Base-by-base conservation (phyloP, 2,113 vertebrate species). In the Nipponia nippon region DNA sequence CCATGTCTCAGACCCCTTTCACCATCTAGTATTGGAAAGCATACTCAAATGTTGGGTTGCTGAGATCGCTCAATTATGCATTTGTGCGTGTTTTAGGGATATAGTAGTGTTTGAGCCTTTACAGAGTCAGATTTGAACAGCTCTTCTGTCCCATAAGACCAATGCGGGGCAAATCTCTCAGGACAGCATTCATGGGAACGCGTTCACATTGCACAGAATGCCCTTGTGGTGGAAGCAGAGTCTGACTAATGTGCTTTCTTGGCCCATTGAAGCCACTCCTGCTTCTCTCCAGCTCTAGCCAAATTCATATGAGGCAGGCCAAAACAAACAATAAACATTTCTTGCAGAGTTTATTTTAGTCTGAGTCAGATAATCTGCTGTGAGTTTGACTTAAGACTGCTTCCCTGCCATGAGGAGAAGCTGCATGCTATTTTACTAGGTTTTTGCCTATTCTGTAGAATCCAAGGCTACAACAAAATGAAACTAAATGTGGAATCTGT, bases 281-380 rank as follows among this genome's bases (percentile, higher is more conserved):
- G 92, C 83, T 59, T 53, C 81, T 75, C 59, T 42, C 30, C 46
- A 67, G 56, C 63, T 90, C 76, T 5, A 95, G 93, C 94, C 93
- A 91, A 89, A 65, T 47, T 44, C 69, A 29, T 22, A 16, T 4
- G 2, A 22, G 42, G 34, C n/a, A 71, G 89, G 93, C 97, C 97
- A 97, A 97, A 90, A 50, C 90, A 90, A 97, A 97, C 94, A 96
- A 84, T 94, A 92, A 97, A 90, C 95, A 95, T 75, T 91, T 84
- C 73, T 77, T 1, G 4, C 59, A 8, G 71, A 53, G 90, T 96
- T 97, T 94, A 94, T 96, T 94, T 96, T 86, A 87, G 90, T 87
- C 86, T 90, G 87, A 95, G 46, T 78, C 86, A 71, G 92, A 94
- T 96, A 92, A 95, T 92, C 90, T 70, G 85, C 87, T 85, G 75